phyloP scores from a whole-genome alignment of 2,888 invertebrate genomes.

The Eulithis testata region DNA sequence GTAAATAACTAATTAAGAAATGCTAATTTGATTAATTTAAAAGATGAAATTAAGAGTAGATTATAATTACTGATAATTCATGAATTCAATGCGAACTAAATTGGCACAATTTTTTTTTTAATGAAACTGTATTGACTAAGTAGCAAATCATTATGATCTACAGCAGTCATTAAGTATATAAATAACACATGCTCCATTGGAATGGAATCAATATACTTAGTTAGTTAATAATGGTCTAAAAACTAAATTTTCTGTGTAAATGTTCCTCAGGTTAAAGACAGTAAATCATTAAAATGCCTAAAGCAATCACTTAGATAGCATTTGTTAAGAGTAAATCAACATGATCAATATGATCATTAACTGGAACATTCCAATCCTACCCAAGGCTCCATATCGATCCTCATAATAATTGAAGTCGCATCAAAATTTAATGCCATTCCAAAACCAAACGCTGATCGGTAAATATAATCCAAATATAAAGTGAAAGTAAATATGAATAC shows the following conservation, averaged over 20 bases:
- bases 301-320: constrained; percentile 56
- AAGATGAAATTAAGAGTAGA: too few species aligned
- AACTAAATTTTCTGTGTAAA: constrained; percentile 32
- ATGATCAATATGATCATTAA: constrained; percentile 38
- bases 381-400: not conserved
- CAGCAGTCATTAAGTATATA: not conserved
- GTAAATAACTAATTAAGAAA: too few species aligned
- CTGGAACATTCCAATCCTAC: not conserved
- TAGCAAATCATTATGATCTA: too few species aligned
- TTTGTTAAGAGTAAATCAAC: constrained; percentile 51
- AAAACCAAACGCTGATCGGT: constrained; percentile 21
- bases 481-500: constrained; percentile 41
- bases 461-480: constrained; percentile 35
- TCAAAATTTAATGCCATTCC: not conserved
- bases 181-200: not conserved
- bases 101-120: too few species aligned
- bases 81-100: too few species aligned
- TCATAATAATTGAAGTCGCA: constrained; percentile 31
- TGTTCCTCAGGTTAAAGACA: constrained; percentile 38
- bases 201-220: not conserved
- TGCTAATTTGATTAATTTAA: too few species aligned
- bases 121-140: too few species aligned
- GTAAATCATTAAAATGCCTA: constrained; percentile 52
- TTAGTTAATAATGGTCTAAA: constrained; percentile 6
- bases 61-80: too few species aligned